Evolutionary conservation across 2,113 vertebrate genomes (phyloP), one percentile per base, ranked within the genome.

Genomic region (Nycticryphes semicollaris): DNA sequence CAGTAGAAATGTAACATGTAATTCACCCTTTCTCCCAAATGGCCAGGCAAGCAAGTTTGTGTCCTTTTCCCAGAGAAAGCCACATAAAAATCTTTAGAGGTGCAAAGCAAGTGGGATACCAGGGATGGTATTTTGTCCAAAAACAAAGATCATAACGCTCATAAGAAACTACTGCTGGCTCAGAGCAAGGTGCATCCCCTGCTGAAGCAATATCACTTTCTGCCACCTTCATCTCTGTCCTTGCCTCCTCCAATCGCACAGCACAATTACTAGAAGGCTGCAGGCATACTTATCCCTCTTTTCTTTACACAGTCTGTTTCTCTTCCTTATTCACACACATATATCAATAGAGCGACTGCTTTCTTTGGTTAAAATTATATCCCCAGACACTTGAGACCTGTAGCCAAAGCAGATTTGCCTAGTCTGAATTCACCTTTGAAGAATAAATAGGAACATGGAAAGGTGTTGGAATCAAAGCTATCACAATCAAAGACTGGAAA

Each of bases 381-480:
- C 37, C 64, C 37, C n/a, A 81, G 80, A 91, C 24, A 54, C 77
- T 95, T 69, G 76, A 82, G 80, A 90, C 85, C 68, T 94, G 64
- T 67, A 93, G 78, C 43, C 57, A 79, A 80, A 68, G 62, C 19
- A 84, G 62, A 66, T 93, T 67, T 88, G 31, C 57, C 43, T 87
- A 50, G 50, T 75, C 33, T 85, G 86, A 95, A 91, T 94, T 93
- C 60, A 60, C 24, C 77, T 96, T 96, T 96, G 90, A 91, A 94
- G 63, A 92, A 94, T 85, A 94, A 97, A 96, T 72, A 94, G 51
- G 60, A 94, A 93, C 45, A 60, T 39, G 47, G 79, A 66, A 94
- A 94, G 62, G 41, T 80, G 35, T 47, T 89, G 53, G 50, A 97
- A 90, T 95, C 92, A 97, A 96, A 96, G 90, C 56, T 48, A 43